Base-by-base conservation (phyloP, 2,797 vertebrate species). In the Sarcoramphus papa region DNA sequence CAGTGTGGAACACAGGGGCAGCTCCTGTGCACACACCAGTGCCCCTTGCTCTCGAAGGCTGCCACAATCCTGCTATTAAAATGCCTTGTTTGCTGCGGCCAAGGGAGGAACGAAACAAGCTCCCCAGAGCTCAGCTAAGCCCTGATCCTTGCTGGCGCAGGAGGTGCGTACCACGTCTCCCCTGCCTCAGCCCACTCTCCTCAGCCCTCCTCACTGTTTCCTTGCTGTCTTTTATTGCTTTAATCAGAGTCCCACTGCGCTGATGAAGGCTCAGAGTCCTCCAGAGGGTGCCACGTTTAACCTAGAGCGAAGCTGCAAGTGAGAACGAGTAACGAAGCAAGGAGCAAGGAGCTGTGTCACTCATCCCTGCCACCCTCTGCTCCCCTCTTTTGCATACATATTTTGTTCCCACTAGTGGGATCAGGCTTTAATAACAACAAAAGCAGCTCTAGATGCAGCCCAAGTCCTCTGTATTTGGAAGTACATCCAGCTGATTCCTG, bases 51-150 rank as follows among this genome's bases (percentile, higher is more conserved):
- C 57, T 35, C 8, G 5, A 75, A 78, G 70, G 22, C 18, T 12
- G 25, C 51, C 50, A 10, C 40, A 43, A 7, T 20, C 51, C 28
- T 53, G 37, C 8, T 27, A 69, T 7, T 54, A 30, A 83, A 83
- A 40, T 23, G 2, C 9, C 24, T 20, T 3, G 0, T 68, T 68
- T 56, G 12, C n/a, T 23, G 22, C 0, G 0, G 28, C 17, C 31
- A 8, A 40, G 23, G 14, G 23, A 37, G 24, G 24, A 68, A n/a
- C 4, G 8, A 57, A 87, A 33, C 2, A 7, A 45, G 5, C 40
- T 77, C 18, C 30, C 7, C 1, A 1, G 62, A 68, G 40, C 45
- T 84, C 50, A 37, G 35, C 6, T 64, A 27, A 87, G 23, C 23
- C 35, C 50, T 77, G 40, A 28, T 31, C 20, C 13, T 3, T 60